A percentile compares a stretch with the other conserved stretches of the same genome.
Conservation (phyloP, 2,113 vertebrate species). For the Furnarius figulus region DNA sequence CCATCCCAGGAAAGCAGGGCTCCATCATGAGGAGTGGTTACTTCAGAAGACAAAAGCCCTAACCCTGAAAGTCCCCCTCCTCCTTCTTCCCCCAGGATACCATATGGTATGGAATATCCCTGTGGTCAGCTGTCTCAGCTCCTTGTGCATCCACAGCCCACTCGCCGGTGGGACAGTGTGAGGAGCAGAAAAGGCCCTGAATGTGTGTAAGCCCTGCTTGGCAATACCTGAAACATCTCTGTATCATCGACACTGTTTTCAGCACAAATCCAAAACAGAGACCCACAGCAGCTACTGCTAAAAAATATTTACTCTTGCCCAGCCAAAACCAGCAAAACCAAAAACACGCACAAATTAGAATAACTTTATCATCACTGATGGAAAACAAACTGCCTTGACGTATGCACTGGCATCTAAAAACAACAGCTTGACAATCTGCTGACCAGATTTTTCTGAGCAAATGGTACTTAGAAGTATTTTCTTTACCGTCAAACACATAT, state of each 20-base stretch:
- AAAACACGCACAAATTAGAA: background rate
- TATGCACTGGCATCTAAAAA: background rate
- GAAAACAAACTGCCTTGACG: background rate
- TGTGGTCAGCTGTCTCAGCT: background rate
- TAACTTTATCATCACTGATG: background rate
- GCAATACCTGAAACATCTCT: background rate
- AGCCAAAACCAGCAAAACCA: background rate
- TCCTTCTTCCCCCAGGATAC: no score
- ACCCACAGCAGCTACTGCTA: background rate
- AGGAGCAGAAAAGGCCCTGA: background rate
- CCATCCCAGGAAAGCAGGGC: background rate
- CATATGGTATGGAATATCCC: background rate
- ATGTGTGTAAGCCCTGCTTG: background rate
- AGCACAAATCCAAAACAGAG: background rate
- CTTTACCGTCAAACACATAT: background rate
- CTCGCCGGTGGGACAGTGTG: no score
- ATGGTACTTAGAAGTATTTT: background rate
- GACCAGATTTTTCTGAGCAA: background rate
- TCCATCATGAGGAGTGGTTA: background rate
- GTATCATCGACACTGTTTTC: background rate
- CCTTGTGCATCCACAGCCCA: background rate
- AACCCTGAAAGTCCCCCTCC: background rate
- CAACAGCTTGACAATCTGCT: background rate
- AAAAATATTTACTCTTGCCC: background rate
- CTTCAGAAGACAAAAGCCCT: background rate